A percentile compares a stretch with the other conserved stretches of the same genome.
Evolutionary conservation across 37 sponge, comb jelly and placozoan genomes (phyloP).

Genomic region (Eunapius fragilis): DNA sequence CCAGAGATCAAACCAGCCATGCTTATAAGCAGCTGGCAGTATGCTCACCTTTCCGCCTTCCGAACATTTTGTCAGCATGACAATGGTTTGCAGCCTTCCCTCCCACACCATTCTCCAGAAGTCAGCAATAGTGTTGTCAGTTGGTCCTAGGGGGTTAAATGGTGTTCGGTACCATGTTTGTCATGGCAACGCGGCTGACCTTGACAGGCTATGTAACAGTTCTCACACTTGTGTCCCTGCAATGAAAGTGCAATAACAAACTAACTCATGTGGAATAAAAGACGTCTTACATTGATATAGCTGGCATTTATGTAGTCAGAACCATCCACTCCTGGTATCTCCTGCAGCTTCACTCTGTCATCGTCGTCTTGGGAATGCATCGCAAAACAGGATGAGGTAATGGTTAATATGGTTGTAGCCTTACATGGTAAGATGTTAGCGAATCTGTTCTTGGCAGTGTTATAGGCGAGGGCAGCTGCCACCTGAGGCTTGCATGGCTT

Average conservation of each 20-base stretch:
- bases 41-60: constrained; percentile 18
- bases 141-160: constrained; percentile 24
- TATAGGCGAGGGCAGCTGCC: background rate
- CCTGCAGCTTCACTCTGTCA: constrained; percentile 41
- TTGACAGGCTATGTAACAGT: constrained; percentile 79
- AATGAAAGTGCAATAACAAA: background rate
- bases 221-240: constrained; percentile 66
- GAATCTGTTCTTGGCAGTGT: constrained; percentile 20
- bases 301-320: constrained; percentile 77
- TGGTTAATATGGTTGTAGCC: background rate
- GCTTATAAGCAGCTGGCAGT: too few relatives aligned
- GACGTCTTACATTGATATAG: constrained; percentile 50
- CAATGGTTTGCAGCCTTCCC: constrained; percentile 43
- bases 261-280: too few relatives aligned
- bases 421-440: constrained; percentile 29
- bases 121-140: constrained; percentile 54
- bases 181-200: constrained; percentile 26
- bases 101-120: constrained; percentile 82
- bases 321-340: constrained; percentile 32
- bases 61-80: constrained; percentile 68
- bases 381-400: background rate
- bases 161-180: background rate
- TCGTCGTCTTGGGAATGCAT: constrained; percentile 49
- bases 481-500: constrained; percentile 1
- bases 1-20: too few relatives aligned